phyloP scores from a whole-genome alignment of 2,797 vertebrate genomes.

The Australoheros facetus region DNA sequence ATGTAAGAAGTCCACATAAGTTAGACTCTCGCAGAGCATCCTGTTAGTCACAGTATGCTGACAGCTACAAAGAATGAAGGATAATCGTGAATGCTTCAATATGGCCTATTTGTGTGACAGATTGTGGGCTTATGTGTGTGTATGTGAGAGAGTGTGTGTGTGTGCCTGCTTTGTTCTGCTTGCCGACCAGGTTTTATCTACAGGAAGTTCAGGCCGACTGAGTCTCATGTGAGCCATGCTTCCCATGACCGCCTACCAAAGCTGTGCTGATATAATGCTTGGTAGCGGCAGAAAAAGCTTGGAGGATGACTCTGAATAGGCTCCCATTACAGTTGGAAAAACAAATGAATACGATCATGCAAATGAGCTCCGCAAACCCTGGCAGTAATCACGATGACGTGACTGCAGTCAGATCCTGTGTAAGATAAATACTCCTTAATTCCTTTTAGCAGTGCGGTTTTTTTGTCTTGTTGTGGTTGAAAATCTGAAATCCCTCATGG shows the following conservation, averaged over 20 bases:
- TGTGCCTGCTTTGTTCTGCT: constrained; percentile 65
- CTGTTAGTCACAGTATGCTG: constrained; percentile 74
- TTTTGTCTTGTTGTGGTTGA: constrained; percentile 41
- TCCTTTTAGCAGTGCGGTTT: constrained; percentile 46
- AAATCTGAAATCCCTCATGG: constrained; percentile 38
- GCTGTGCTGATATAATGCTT: constrained; percentile 47
- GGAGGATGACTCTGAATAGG: constrained; percentile 16
- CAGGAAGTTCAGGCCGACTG: constrained; percentile 81
- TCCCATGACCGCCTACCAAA: constrained; percentile 68
- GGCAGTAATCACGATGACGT: constrained; percentile 24
- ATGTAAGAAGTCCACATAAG: constrained; percentile 66
- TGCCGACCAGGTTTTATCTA: constrained; percentile 76
- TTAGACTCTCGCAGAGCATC: constrained; percentile 66
- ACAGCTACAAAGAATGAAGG: constrained; percentile 72
- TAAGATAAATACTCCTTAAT: constrained; percentile 50
- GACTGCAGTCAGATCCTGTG: constrained; percentile 46
- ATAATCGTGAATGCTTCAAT: constrained; percentile 72
- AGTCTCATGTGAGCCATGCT: constrained; percentile 78
- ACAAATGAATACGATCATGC: constrained; percentile 46
- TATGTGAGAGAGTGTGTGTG: constrained; percentile 24
- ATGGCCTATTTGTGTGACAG: constrained; percentile 69
- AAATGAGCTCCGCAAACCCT: constrained; percentile 49
- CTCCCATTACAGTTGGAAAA: constrained; percentile 40
- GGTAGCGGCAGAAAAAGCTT: constrained; percentile 13
- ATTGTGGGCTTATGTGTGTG: constrained; percentile 45